Percentiles rank a stretch among this genome's conserved stretches.
Conservation (phyloP, 2,113 vertebrate genomes). For the Halichoerus grypus region DNA sequence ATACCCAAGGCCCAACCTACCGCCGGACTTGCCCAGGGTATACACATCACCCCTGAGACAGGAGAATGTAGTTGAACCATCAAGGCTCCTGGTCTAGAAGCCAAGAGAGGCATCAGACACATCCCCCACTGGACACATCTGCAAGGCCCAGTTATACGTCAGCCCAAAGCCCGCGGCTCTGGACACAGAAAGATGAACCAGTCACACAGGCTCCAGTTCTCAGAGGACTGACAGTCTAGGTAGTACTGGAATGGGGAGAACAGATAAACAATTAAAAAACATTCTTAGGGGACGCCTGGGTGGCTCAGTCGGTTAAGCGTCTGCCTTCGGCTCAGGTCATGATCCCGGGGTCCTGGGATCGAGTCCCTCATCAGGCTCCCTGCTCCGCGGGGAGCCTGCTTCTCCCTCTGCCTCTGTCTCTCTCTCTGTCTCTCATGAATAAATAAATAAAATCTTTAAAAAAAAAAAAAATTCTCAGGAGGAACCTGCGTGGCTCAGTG, state of each 20-base stretch:
- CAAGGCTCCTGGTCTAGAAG: not conserved
- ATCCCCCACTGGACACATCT: no score
- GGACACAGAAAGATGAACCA: not conserved
- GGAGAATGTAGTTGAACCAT: not conserved
- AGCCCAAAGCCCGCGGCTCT: not conserved
- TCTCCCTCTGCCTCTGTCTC: no score
- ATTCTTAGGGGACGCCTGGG: not conserved
- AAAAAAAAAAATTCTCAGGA: not conserved
- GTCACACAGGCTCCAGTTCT: not conserved
- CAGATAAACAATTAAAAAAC: not conserved
- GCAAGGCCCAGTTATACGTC: rapidly evolving
- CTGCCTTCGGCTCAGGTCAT: not conserved
- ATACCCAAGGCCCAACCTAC: not conserved
- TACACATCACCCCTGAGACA: rapidly evolving
- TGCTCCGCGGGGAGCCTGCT: not conserved
- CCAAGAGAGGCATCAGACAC: not conserved
- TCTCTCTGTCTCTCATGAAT: no score
- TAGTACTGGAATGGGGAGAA: not conserved
- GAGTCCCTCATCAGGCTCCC: not conserved
- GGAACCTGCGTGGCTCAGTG: not conserved
- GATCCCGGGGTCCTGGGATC: not conserved
- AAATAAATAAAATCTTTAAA: no score
- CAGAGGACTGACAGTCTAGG: not conserved
- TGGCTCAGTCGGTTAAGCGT: not conserved
- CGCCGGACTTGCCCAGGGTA: no score